Evolutionary conservation across 2,797 vertebrate species (phyloP), one percentile per base, ranked within the genome.

Genomic region (Hoplostethus atlanticus): DNA sequence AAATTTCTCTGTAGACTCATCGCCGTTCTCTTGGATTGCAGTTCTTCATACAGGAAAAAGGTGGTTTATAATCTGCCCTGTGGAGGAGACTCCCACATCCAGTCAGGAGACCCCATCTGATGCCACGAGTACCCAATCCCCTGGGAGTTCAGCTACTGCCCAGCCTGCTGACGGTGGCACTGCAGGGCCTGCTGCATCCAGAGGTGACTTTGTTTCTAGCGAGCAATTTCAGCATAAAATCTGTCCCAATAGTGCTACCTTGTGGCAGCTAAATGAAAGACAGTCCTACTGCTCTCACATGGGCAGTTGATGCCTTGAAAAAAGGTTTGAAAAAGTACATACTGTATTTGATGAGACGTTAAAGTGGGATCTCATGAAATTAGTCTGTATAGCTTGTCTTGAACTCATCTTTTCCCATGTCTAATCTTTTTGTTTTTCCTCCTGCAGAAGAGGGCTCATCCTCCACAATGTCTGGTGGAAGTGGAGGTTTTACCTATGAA

Each of bases 31-130:
- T 71, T 38, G 36, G 5, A 16, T 70, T 80, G 30, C 77, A 99
- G 97, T 99, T 87, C 94, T 99, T 69, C 97, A 99, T 79, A 99
- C 98, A 12, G 98, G 98, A 15, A 98, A 98, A 90, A 94, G 98
- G 53, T 99, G 98, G 98, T 99, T 99, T 87, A 99, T 99, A 84
- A 97, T 99, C 86, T 99, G 98, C 79, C 98, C 98, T 0, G 98
- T 99, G 77, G 96, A 97, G 73, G 98, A 99, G 91, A 97, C 95
- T 6, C 89, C 95, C 2, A 66, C 89, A 40, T 80, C 92, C 7
- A 93, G 93, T 0, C 94, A 96, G 56, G 95, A 96, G 21, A 95
- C 94, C 5, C 92, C 95, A 0, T 94, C 95, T 0, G 94, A 94
- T 0, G 87, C 84, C n/a, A 88, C 84, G 6, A 66, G 84, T 0